Conservation (phyloP, 2,888 invertebrate genomes). For the Amphipyra berbera region DNA sequence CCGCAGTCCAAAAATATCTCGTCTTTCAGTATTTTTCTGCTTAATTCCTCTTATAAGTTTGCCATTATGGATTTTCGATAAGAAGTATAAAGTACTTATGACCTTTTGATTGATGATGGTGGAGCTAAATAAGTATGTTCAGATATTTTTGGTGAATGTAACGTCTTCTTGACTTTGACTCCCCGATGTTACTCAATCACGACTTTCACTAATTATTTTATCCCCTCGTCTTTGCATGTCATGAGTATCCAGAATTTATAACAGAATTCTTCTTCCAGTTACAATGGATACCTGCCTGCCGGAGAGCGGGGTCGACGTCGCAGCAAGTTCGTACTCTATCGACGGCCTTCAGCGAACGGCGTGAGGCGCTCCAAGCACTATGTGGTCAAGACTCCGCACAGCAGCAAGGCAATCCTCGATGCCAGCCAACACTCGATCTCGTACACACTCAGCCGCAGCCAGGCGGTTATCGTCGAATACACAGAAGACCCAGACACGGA, state of each 20-base stretch:
- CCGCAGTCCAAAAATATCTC: constrained; percentile 4
- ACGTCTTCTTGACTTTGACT: constrained; percentile 11
- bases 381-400: constrained; percentile 98
- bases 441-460: constrained; percentile 98
- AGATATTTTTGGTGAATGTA: no score
- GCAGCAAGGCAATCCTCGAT: constrained; percentile 98
- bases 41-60: constrained; percentile 9
- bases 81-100: not conserved
- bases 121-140: no score
- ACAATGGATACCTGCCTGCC: constrained; percentile 98
- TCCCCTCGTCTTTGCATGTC: not conserved
- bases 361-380: constrained; percentile 98
- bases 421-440: constrained; percentile 98
- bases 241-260: constrained; percentile 1
- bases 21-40: not conserved
- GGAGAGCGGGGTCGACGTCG: constrained; percentile 98
- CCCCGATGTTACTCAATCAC: constrained; percentile 9
- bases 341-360: constrained; percentile 96
- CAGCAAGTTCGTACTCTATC: constrained; percentile 97
- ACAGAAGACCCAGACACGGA: constrained; percentile 98
- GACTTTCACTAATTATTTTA: constrained; percentile 3
- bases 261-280: constrained; percentile 87
- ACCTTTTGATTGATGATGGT: constrained; percentile 32
- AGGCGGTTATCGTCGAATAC: constrained; percentile 99
- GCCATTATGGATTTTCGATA: constrained; percentile 15